phyloP scores from a whole-genome alignment of 1,140 invertebrate genomes.

The Eupristina koningsbergeri region DNA sequence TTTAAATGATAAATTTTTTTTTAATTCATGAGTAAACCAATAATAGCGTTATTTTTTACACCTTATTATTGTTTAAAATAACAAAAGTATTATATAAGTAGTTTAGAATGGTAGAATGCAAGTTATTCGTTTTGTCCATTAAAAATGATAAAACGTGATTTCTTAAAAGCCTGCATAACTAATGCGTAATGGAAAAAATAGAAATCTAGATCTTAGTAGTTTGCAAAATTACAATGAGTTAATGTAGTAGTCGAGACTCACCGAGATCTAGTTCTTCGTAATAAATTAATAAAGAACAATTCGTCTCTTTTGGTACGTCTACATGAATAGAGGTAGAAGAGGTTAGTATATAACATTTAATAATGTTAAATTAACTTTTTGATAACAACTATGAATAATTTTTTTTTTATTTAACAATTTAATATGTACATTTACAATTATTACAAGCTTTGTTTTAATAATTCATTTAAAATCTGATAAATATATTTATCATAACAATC shows the following conservation, averaged over 20 bases:
- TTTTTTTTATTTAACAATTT: no score
- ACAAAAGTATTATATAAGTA: no score
- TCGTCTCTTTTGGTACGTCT: slow-evolving; percentile 12
- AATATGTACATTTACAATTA: no score
- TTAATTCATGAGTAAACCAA: no score
- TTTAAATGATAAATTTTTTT: no score
- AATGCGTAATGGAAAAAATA: neutral
- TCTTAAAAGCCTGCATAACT: neutral
- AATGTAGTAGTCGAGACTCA: neutral
- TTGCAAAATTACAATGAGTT: neutral
- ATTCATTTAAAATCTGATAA: no score
- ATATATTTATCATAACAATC: no score
- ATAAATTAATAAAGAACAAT: slow-evolving; percentile 44
- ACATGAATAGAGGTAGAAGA: slow-evolving; percentile 31
- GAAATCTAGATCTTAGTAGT: slow-evolving; percentile 21
- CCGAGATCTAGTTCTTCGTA: slow-evolving; percentile 39
- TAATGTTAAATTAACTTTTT: neutral
- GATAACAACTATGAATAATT: no score
- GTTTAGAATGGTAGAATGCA: no score
- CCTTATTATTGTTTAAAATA: no score
- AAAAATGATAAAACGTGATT: neutral
- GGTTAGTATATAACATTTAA: neutral
- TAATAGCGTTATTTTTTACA: no score
- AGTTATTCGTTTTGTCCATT: neutral
- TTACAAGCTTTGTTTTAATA: no score